Percentiles rank a stretch among this genome's conserved stretches.
These are phyloP conservation scores for Anorthoa munda DNA, from an alignment of 2,888 invertebrate genomes.

Conservation along the genomic window DNA sequence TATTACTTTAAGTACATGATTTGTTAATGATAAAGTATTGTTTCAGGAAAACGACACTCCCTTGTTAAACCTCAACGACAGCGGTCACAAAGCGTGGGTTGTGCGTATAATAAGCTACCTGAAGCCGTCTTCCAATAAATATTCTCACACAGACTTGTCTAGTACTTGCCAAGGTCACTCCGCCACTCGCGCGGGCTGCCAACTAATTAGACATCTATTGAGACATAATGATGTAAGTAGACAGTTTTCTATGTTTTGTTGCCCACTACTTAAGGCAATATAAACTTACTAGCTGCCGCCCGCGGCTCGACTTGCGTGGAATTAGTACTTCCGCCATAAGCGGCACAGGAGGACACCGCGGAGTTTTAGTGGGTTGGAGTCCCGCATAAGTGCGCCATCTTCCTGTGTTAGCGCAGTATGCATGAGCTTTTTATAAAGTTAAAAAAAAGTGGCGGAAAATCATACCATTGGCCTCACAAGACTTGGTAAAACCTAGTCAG, in stretches of 20 bases:
- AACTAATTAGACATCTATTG: constrained; percentile 94
- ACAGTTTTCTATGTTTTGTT: neutral
- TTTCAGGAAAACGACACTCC: constrained; percentile 83
- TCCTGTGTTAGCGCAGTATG: too few relatives aligned
- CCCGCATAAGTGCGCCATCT: too few relatives aligned
- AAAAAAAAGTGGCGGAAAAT: too few relatives aligned
- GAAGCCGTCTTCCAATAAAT: constrained; percentile 96
- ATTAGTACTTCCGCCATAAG: too few relatives aligned
- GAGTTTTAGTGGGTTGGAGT: too few relatives aligned
- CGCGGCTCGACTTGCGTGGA: too few relatives aligned
- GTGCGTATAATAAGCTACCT: constrained; percentile 96
- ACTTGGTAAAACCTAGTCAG: too few relatives aligned
- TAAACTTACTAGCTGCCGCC: neutral
- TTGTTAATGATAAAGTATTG: neutral
- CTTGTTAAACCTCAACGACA: constrained; percentile 84
- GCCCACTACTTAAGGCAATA: neutral
- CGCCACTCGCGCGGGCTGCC: constrained; percentile 93
- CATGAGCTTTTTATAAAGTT: too few relatives aligned
- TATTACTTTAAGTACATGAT: neutral
- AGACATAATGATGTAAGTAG: constrained; percentile 92
- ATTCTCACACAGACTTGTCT: constrained; percentile 95
- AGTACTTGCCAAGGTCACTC: constrained; percentile 90
- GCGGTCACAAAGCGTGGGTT: constrained; percentile 86
- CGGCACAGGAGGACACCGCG: too few relatives aligned
- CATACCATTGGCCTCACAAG: too few relatives aligned